Percentiles rank a stretch among this genome's conserved stretches.
These are phyloP conservation scores for Heliconius himera DNA, from an alignment of 1,140 invertebrate species.

Conservation along the genomic window DNA sequence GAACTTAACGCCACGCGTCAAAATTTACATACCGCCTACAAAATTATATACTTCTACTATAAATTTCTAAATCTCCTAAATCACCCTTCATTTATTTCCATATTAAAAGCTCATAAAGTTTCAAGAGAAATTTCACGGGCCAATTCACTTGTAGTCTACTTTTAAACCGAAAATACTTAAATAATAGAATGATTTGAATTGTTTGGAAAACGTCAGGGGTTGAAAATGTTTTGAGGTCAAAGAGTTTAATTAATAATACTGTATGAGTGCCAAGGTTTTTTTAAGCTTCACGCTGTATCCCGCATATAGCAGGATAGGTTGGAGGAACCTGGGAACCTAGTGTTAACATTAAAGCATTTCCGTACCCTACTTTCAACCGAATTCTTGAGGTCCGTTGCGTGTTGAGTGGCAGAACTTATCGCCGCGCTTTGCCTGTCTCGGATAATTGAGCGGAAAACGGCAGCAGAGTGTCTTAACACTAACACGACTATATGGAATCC, in stretches of 20 bases:
- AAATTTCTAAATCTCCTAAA: background rate
- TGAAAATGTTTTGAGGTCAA: background rate
- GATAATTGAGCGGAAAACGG: no score
- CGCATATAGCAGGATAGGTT: no score
- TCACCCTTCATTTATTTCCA: background rate
- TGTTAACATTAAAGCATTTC: no score
- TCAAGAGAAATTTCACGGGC: background rate
- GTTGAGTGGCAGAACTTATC: no score
- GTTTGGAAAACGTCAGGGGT: background rate
- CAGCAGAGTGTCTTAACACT: no score
- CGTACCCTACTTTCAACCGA: no score
- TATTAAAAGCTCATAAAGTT: constrained; percentile 1
- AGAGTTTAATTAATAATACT: background rate
- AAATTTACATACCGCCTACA: background rate
- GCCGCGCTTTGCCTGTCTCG: no score
- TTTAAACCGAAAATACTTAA: constrained; percentile 14
- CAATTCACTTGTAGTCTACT: constrained; percentile 5
- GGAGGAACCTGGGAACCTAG: no score
- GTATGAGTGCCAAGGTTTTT: background rate
- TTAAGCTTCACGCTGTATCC: no score
- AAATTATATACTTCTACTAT: background rate
- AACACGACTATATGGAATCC: no score
- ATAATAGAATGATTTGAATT: background rate
- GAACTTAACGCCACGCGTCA: no score
- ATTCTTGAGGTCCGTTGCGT: no score